Conservation (phyloP, 2,888 invertebrate species). For the Thereva unica region DNA sequence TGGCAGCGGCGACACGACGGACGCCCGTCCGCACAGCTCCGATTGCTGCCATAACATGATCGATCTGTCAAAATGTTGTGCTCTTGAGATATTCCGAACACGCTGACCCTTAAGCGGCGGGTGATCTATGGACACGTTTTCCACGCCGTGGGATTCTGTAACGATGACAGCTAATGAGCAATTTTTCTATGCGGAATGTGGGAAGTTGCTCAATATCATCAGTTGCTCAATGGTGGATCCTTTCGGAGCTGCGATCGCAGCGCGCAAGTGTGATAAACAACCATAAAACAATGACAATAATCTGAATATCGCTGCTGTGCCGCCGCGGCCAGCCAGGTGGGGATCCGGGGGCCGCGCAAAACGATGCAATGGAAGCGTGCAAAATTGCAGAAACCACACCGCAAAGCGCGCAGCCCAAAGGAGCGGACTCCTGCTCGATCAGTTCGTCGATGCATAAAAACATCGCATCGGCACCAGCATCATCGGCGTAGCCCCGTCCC, state of each 20-base stretch:
- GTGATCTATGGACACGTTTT: neutral
- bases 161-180: neutral
- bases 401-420: no score
- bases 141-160: constrained; percentile 4
- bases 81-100: constrained; percentile 7
- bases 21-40: constrained; percentile 1
- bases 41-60: constrained; percentile 26
- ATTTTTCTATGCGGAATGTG: neutral
- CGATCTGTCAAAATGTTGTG: constrained; percentile 34
- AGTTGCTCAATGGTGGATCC: no score
- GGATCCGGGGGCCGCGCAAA: no score
- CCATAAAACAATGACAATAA: no score
- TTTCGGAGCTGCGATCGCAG: no score
- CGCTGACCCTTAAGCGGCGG: neutral
- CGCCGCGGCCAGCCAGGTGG: no score
- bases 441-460: neutral
- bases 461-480: constrained; percentile 1
- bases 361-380: no score
- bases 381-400: no score
- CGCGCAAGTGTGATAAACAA: no score
- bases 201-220: neutral
- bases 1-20: neutral
- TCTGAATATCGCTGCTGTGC: no score
- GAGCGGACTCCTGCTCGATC: neutral
- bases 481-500: neutral